Evolutionary conservation across 2,888 invertebrate species (phyloP), one percentile per base, ranked within the genome.

Genomic region (Syrphus vitripennis): DNA sequence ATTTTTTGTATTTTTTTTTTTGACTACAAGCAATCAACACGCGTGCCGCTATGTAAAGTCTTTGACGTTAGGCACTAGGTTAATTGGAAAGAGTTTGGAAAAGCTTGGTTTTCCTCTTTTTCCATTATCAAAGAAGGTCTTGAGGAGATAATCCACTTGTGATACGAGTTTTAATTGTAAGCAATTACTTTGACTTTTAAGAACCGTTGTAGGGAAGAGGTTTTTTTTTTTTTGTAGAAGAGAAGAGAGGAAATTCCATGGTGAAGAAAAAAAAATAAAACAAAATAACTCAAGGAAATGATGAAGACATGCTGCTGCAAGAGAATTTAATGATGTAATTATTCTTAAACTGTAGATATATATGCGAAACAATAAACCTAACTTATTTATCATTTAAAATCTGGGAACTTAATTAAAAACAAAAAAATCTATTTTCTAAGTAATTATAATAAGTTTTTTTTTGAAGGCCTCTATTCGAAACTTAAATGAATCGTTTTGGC

Each of bases 81-180:
- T 83, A 83, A 83, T 83, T 83, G 63, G 70, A 71, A 75, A 70
- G 48, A 75, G 57, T 80, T 83, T 75, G 57, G 19, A 69, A 67
- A 59, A 16, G 63, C 75, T 55, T 70, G 37, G 40, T 53, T 24
- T 6, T 31, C 45, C 29, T 26, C 6, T 37, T 48, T 63, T 69
- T 31, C 5, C 21, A 65, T 69, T 63, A 63, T 42, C 48, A 75
- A 70, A 53, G 55, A 83, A 69, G 42, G 24, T 79, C 70, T 79
- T 83, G 63, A 70, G 48, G 24, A 65, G 79, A 83, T 83, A 83
- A 83, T 65, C 75, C 57, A 79, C 80, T 80, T 83, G 63, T 48
- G 70, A 71, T 79, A 42, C 65, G 48, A 70, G 79, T 70, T 80
- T 50, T 75, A 83, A 74, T 79, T 79, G 65, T 75, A 40, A 74